These are phyloP conservation scores for Chromis chromis DNA, from an alignment of 2,797 vertebrate species.

Conservation along the genomic window DNA sequence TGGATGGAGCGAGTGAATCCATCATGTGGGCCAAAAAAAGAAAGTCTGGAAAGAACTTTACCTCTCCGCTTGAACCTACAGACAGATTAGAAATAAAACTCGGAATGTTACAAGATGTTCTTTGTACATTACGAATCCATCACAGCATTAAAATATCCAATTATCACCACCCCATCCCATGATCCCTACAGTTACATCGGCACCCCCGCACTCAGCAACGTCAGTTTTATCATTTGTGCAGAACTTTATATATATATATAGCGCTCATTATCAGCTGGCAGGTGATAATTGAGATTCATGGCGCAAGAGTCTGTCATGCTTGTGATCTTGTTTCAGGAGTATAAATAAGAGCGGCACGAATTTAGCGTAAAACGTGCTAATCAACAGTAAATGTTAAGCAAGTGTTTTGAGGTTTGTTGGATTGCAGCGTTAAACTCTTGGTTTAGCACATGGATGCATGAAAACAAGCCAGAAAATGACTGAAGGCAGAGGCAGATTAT, in stretches of 20 bases:
- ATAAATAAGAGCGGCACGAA: not conserved
- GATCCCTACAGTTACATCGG: conserved; percentile 9
- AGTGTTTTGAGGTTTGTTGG: too few relatives aligned
- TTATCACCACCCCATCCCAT: conserved; percentile 21
- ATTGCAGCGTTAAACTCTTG: not conserved
- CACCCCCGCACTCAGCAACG: conserved; percentile 3
- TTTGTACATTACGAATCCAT: not conserved
- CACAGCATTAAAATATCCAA: not conserved
- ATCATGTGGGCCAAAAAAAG: not conserved
- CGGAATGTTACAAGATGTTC: not conserved
- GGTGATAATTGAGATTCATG: conserved; percentile 17
- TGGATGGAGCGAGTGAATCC: not conserved
- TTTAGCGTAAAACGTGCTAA: not conserved
- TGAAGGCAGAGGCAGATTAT: not conserved
- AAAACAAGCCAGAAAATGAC: not conserved
- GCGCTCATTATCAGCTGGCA: conserved; percentile 24
- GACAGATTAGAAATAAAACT: not conserved
- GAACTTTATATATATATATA: not conserved
- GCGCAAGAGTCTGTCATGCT: not conserved
- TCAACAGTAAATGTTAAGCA: not conserved
- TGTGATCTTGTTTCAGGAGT: conserved; percentile 4
- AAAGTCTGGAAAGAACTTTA: not conserved
- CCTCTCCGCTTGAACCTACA: not conserved
- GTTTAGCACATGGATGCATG: not conserved
- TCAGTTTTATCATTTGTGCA: conserved; percentile 2